Base-by-base conservation (phyloP, 2,797 vertebrate genomes). In the Bufotes viridis region DNA sequence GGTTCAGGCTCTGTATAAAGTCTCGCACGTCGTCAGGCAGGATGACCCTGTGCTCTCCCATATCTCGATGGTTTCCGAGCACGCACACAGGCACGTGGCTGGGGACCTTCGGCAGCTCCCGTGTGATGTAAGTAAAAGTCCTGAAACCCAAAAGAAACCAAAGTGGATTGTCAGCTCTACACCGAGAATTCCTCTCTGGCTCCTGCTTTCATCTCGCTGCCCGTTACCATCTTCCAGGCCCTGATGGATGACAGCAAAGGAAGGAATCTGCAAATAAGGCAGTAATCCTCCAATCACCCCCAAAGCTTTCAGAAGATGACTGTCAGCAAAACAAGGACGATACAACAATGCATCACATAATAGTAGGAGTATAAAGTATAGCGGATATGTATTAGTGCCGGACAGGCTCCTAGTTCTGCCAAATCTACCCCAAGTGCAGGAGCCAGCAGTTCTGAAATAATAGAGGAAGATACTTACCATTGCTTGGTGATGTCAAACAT, bases 401-500 rank as follows among this genome's bases (percentile, higher is more conserved):
- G 42, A 42, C 42, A 7, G 42, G 42, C 42, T 5, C 42, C 42
- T 42, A 42, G 42, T 42, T 42, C 42, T 42, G 42, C 42, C 42
- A 42, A 42, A 42, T 6, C 42, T 42, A 57, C 13, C 12, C 3
- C 14, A 57, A 34, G 55, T 12, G 55, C 12, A 57, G 55, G 55
- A 57, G 14, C 18, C 18, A 63, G 20, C 20, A 63, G 60, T 20
- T 18, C 15, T 9, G 61, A 63, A 2, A 60, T 20, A 7, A 22
- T 6, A 17, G 26, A 15, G 15, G 29, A 17, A 34, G 7, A 26
- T 12, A 60, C 94, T 95, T 92, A 99, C 98, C 98, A 99, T 92
- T 99, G 98, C 91, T 99, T 99, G 91, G 98, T 99, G 90, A 99
- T 99, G 93, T 99, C 98, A 84, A 99, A 99, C 98, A 99, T 99